Conservation (phyloP, 92 coral and sea anemone genomes). For the Bergia sp. region DNA sequence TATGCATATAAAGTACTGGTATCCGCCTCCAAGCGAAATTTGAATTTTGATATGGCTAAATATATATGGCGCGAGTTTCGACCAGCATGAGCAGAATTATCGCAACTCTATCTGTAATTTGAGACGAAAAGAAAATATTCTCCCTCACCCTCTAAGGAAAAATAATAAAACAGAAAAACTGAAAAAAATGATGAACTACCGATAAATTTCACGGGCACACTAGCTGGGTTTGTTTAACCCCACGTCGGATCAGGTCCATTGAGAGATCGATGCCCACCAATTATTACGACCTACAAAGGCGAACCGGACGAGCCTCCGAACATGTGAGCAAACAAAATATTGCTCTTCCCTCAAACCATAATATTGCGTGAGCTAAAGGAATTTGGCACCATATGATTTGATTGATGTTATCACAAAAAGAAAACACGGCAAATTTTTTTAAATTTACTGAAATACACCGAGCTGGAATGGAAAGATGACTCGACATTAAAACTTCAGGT, state of each 20-base stretch:
- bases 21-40: conserved; percentile 52
- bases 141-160: conserved; percentile 5
- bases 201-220: not conserved
- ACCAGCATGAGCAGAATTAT: not conserved
- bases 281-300: not conserved
- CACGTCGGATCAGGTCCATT: not conserved
- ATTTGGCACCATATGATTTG: conserved; percentile 14
- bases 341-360: not conserved
- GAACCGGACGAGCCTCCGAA: not conserved
- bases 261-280: not conserved
- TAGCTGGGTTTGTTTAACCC: not conserved
- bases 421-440: not conserved
- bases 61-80: conserved; percentile 37
- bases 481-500: not conserved
- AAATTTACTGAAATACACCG: not conserved
- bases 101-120: conserved; percentile 38
- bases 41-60: conserved; percentile 44
- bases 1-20: conserved; percentile 5
- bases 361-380: conserved; percentile 37
- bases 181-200: not conserved
- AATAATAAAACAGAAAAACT: not conserved
- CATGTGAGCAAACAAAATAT: conserved; percentile 15
- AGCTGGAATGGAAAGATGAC: not conserved
- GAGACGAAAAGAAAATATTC: conserved; percentile 22
- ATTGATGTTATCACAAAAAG: not conserved